Evolutionary conservation across 2,797 vertebrate species (phyloP).

Genomic region (Pantherophis alleghaniensis): DNA sequence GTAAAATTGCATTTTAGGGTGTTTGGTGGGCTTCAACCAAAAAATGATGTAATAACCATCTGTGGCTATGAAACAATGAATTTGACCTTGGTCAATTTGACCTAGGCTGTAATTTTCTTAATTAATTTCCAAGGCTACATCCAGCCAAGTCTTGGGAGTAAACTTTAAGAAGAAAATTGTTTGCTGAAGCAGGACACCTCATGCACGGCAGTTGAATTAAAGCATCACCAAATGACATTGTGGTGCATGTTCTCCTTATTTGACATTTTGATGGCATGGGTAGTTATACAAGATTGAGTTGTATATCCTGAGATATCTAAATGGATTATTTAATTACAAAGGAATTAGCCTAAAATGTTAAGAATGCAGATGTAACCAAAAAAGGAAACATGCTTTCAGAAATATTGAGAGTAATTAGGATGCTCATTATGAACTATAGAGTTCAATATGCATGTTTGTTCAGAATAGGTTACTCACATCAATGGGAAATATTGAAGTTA

Average conservation of each 20-base stretch:
- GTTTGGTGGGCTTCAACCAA: not conserved
- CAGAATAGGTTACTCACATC: not conserved
- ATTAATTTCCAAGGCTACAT: not conserved
- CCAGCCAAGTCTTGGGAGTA: not conserved
- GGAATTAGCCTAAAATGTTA: not conserved
- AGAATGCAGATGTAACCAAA: not conserved
- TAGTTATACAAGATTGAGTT: not conserved
- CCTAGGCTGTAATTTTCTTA: not conserved
- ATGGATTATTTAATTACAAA: not conserved
- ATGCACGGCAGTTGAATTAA: not conserved
- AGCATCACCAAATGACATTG: not conserved
- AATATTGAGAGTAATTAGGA: not conserved
- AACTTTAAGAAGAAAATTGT: not conserved
- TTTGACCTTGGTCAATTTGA: not conserved
- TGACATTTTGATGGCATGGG: not conserved
- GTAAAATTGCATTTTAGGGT: conserved; percentile 3
- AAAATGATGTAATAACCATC: not conserved
- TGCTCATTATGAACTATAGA: not conserved
- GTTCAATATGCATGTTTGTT: not conserved
- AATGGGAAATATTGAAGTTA: not conserved
- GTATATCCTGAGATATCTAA: not conserved
- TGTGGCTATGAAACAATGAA: not conserved
- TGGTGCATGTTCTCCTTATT: not conserved
- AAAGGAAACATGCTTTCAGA: not conserved
- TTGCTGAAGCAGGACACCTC: not conserved